Evolutionary conservation across 2,888 invertebrate genomes (phyloP).

Genomic region (Acleris laterana): DNA sequence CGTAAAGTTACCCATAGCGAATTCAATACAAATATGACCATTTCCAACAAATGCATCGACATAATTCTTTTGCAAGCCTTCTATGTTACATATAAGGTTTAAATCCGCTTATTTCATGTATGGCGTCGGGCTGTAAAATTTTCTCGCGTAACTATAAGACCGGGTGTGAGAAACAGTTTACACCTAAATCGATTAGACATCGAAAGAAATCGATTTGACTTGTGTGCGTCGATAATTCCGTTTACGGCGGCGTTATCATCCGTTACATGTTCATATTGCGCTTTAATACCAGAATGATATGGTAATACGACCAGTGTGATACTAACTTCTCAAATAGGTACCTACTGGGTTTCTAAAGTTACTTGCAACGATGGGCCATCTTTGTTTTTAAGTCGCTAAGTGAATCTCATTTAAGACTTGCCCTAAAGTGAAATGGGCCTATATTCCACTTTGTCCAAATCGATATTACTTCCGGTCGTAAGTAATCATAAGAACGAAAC

Average conservation of each 20-base stretch:
- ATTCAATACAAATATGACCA: slow-evolving; percentile 76
- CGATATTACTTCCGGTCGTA: too few species aligned
- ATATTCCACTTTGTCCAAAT: too few species aligned
- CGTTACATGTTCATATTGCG: slow-evolving; percentile 49
- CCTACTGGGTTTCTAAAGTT: neutral
- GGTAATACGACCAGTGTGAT: slow-evolving; percentile 2
- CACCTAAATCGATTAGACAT: slow-evolving; percentile 81
- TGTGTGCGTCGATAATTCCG: slow-evolving; percentile 67
- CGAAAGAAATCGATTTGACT: slow-evolving; percentile 76
- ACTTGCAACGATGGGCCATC: too few species aligned
- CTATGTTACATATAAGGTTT: slow-evolving; percentile 12
- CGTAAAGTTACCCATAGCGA: slow-evolving; percentile 69
- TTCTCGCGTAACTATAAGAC: slow-evolving; percentile 24
- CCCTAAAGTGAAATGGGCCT: too few species aligned
- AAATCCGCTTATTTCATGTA: slow-evolving; percentile 6
- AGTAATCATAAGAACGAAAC: too few species aligned
- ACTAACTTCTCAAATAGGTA: too few species aligned
- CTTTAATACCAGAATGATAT: slow-evolving; percentile 48
- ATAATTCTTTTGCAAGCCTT: slow-evolving; percentile 19
- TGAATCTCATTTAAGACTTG: too few species aligned
- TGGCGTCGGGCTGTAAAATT: slow-evolving; percentile 14
- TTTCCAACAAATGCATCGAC: slow-evolving; percentile 41
- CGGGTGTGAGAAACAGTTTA: slow-evolving; percentile 61
- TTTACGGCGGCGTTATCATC: slow-evolving; percentile 70
- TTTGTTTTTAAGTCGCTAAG: too few species aligned